These are phyloP conservation scores for Alligator sinensis DNA, from an alignment of 2,113 vertebrate species.

Conservation along the genomic window DNA sequence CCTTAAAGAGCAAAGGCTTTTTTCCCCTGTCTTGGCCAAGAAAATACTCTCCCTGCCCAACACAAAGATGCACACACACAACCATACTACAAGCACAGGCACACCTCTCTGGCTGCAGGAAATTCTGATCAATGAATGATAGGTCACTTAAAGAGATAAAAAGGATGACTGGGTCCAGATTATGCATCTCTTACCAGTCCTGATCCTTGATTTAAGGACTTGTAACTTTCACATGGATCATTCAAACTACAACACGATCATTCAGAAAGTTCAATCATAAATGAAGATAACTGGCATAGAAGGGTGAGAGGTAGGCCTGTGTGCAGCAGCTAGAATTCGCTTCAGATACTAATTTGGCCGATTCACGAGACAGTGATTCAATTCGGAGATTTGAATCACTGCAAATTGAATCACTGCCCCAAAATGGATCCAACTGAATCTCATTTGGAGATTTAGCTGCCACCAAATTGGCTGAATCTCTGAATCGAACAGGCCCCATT, in stretches of 20 bases:
- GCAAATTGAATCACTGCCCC: too few relatives aligned
- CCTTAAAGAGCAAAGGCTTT: background rate
- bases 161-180: background rate
- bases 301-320: background rate
- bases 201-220: background rate
- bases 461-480: too few relatives aligned
- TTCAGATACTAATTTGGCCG: too few relatives aligned
- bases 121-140: background rate
- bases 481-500: too few relatives aligned
- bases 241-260: background rate
- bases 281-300: accelerated
- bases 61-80: accelerated
- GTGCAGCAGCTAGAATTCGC: too few relatives aligned
- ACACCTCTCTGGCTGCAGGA: accelerated
- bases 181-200: background rate
- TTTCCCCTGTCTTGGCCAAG: background rate
- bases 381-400: too few relatives aligned
- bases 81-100: background rate
- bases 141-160: accelerated
- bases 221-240: background rate
- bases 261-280: accelerated
- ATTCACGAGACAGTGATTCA: too few relatives aligned
- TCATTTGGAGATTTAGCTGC: too few relatives aligned
- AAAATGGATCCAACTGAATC: too few relatives aligned
- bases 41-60: background rate